phyloP scores from a whole-genome alignment of 1,140 invertebrate species.

The Heliothis subflexa region DNA sequence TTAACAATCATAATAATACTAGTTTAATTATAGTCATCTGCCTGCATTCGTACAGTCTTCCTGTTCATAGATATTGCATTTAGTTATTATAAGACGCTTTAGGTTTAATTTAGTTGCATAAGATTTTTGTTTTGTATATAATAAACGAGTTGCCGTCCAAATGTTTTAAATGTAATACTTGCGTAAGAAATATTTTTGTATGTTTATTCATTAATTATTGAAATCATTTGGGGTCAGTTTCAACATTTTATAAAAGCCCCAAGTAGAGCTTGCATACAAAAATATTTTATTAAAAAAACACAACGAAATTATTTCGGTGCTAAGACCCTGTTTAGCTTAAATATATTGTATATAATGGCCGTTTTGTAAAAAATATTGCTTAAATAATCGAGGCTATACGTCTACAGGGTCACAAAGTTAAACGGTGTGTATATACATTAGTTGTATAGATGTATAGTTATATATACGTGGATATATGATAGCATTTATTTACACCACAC shows the following conservation, averaged over 20 bases:
- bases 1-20: slow-evolving; percentile 48
- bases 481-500: slow-evolving; percentile 84
- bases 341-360: slow-evolving; percentile 52
- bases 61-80: slow-evolving; percentile 79
- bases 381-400: slow-evolving; percentile 70
- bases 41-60: slow-evolving; percentile 64
- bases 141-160: slow-evolving; percentile 76
- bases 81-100: slow-evolving; percentile 73
- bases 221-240: slow-evolving; percentile 27
- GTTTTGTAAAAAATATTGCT: slow-evolving; percentile 71
- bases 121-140: slow-evolving; percentile 70
- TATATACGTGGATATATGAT: slow-evolving; percentile 63
- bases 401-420: slow-evolving; percentile 78
- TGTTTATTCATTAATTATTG: slow-evolving; percentile 33
- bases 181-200: slow-evolving; percentile 39
- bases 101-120: slow-evolving; percentile 61
- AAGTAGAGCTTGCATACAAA: slow-evolving; percentile 23
- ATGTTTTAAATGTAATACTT: slow-evolving; percentile 59
- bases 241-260: slow-evolving; percentile 26
- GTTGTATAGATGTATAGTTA: slow-evolving; percentile 54
- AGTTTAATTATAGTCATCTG: slow-evolving; percentile 44
- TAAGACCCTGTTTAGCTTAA: slow-evolving; percentile 41
- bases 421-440: slow-evolving; percentile 64
- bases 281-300: slow-evolving; percentile 23
- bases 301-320: slow-evolving; percentile 48